Evolutionary conservation across 2,113 vertebrate genomes (phyloP), one percentile per base, ranked within the genome.

Genomic region (Prinia subflava): DNA sequence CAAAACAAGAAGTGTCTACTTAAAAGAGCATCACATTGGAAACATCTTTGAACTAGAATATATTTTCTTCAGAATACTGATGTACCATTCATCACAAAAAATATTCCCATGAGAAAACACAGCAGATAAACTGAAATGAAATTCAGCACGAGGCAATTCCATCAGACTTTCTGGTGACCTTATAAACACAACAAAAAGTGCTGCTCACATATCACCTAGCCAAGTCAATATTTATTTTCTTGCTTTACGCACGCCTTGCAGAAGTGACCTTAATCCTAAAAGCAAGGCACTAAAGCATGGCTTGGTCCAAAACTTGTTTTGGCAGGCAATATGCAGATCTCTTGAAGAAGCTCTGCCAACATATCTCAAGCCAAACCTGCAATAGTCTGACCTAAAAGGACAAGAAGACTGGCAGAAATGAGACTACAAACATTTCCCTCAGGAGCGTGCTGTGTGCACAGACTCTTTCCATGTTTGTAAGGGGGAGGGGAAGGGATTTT

Each of bases 401-500:
- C 95, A 95, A 90, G 94, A 95, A 83, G 56, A 73, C 94, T 95
- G 87, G 96, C 92, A 93, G 91, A 94, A 97, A 91, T 50, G 80
- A 93, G 91, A 96, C 47, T 92, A 91, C 83, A 95, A 95, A 84
- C 88, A 93, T 83, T 91, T 94, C 91, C 91, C 94, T 63, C 65
- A 76, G 83, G 92, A 91, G 63, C 1, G 8, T 5, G 46, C 52
- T 81, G 75, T 57, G 87, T 74, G 90, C 68, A 68, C n/a, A 90
- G 85, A 75, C 77, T 94, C 90, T 50, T 94, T 93, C 91, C 85
- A 67, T 90, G 94, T 92, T 96, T 91, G 75, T 64, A 92, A 83
- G 94, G 92, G 70, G 75, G 89, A 89, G 37, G 86, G 92, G 79
- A 94, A 90, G 87, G 91, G 92, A 95, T 96, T 97, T 97, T 96